Percentiles rank a stretch among this genome's conserved stretches.
phyloP scores from a whole-genome alignment of 2,797 vertebrate genomes.

The Hipposideros larvatus region DNA sequence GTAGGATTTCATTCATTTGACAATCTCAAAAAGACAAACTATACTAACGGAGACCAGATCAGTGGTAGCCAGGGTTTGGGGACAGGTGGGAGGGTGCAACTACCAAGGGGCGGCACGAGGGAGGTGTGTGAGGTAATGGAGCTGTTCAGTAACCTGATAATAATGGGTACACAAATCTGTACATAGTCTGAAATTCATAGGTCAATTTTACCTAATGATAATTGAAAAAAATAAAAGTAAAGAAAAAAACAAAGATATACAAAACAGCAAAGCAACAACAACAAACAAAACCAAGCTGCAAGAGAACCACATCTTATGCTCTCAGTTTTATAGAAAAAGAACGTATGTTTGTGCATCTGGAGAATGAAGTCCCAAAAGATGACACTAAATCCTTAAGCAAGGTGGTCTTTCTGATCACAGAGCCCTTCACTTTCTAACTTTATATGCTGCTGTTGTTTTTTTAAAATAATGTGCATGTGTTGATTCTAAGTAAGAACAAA shows the following conservation, averaged over 20 bases:
- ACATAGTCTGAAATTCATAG: background rate
- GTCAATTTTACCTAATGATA: background rate
- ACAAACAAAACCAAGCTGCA: background rate
- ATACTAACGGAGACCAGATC: fast-evolving
- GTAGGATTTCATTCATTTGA: background rate
- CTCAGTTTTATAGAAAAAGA: background rate
- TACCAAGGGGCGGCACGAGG: background rate
- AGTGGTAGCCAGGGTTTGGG: fast-evolving
- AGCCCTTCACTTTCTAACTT: background rate
- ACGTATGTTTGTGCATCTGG: fast-evolving
- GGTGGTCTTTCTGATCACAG: background rate
- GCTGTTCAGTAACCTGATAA: background rate
- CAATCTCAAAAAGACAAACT: background rate
- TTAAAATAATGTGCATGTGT: fast-evolving
- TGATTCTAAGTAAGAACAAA: background rate
- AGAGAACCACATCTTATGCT: fast-evolving
- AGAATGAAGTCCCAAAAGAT: fast-evolving
- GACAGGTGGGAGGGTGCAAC: fast-evolving
- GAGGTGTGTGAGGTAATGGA: no score
- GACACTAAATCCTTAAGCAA: background rate
- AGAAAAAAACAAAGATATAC: background rate
- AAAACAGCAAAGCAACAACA: background rate
- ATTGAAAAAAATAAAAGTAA: background rate
- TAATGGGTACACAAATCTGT: background rate
- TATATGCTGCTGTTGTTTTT: background rate